Evolutionary conservation across 2,113 vertebrate genomes (phyloP).

Genomic region (Cryptotis parvus): DNA sequence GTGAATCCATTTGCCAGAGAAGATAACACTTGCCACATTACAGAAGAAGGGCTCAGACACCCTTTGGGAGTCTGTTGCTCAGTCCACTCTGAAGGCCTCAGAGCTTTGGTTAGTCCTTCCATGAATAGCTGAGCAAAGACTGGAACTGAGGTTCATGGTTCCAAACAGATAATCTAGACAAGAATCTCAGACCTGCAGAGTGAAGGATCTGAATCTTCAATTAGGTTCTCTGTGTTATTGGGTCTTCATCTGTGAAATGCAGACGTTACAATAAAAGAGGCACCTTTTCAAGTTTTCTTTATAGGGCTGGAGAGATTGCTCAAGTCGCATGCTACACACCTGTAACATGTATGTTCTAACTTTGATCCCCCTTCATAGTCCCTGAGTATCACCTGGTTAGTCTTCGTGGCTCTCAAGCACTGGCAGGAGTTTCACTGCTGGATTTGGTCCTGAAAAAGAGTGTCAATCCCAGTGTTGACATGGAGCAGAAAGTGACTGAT

Average conservation of each 20-base stretch:
- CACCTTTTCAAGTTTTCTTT: no score
- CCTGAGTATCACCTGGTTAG: no score
- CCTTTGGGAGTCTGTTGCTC: neutral
- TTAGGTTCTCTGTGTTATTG: neutral
- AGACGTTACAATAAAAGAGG: no score
- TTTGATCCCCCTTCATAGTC: no score
- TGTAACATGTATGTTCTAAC: no score
- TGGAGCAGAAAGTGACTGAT: neutral
- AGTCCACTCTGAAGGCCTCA: neutral
- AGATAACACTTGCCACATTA: neutral
- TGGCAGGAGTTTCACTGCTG: no score
- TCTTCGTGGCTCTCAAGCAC: no score
- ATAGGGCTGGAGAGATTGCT: no score
- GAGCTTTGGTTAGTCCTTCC: neutral
- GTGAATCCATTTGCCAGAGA: neutral
- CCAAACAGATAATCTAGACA: neutral
- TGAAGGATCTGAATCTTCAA: neutral
- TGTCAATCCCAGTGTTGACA: neutral
- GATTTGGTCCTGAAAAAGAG: no score
- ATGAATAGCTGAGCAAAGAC: neutral
- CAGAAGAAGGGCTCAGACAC: neutral
- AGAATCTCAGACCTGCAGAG: neutral
- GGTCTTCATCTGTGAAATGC: neutral
- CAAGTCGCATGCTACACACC: no score
- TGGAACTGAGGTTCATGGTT: neutral